A percentile compares a stretch with the other conserved stretches of the same genome.
phyloP scores from a whole-genome alignment of 2,797 vertebrate genomes.

The Hipposideros larvatus region DNA sequence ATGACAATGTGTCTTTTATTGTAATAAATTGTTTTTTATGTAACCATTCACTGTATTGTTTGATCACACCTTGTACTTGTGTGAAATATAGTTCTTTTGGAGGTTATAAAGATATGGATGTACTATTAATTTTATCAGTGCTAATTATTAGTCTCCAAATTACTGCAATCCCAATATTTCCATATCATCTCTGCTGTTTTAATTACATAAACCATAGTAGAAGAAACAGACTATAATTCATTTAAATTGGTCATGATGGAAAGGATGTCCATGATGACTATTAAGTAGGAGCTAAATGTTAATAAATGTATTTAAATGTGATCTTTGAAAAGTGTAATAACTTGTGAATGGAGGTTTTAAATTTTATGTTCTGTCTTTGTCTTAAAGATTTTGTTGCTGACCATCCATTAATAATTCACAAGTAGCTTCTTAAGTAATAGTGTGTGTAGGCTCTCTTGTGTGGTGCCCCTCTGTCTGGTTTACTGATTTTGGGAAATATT shows the following conservation, averaged over 20 bases:
- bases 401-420: slow-evolving; percentile 43
- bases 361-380: slow-evolving; percentile 18
- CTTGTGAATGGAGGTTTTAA: not conserved
- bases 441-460: not conserved
- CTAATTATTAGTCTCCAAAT: slow-evolving; percentile 18
- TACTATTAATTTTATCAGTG: slow-evolving; percentile 21
- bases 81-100: not conserved
- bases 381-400: slow-evolving; percentile 29
- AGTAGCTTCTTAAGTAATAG: not conserved
- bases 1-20: too few species aligned
- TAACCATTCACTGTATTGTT: too few species aligned
- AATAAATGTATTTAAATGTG: slow-evolving; percentile 30
- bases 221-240: not conserved
- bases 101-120: slow-evolving; percentile 15
- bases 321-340: not conserved
- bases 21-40: too few species aligned
- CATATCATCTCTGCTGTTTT: slow-evolving; percentile 27
- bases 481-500: slow-evolving; percentile 31
- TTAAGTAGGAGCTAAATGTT: slow-evolving; percentile 18
- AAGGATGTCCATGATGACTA: not conserved
- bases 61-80: not conserved
- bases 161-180: slow-evolving; percentile 31
- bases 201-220: not conserved
- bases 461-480: not conserved
- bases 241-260: slow-evolving; percentile 7